Evolutionary conservation across 2,113 vertebrate genomes (phyloP), one percentile per base, ranked within the genome.

Genomic region (Thunnus thynnus): DNA sequence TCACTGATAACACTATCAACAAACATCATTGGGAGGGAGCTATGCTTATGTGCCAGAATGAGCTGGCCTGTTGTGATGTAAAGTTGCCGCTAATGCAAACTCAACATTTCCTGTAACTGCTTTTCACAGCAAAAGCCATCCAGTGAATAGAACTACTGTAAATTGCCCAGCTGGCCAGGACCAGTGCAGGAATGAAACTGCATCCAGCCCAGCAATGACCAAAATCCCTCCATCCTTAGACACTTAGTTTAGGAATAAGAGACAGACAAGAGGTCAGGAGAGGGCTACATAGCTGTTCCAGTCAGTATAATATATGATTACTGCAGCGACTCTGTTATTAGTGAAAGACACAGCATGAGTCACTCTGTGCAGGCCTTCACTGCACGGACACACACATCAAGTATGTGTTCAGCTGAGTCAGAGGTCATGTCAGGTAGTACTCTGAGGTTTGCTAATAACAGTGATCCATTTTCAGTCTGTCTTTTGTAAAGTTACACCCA

Each of bases 241-340:
- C 18, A 27, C 18, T 67, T 11, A 36, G 32, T 66, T 18, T 61
- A 22, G 51, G 14, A 46, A 36, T 30, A 48, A 22, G 41, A 25
- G 17, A 46, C 50, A 70, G 50, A 32, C 18, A 17, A 36, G 47
- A 80, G 62, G 73, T 77, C 73, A 77, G 62, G 27, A 58, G 22
- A 32, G 32, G 73, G 30, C 48, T 80, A 30, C 41, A 36, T 5
- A 41, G 30, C 55, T 65, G 52, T 81, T 76, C 27, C 10, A 72
- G n/a, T 41, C 46, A 11, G n/a, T 57, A 20, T 17, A 80, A 67
- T 68, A 4, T 83, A 47, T 68, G 46, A 70, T 80, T 84, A 80
- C 63, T 64, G 67, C 62, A 46, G 20, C 47, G 14, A 50, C 56
- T 76, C 85, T 73, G 76, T 84, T 48, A 87, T 84, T 80, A 84